Conservation (phyloP, 2,113 vertebrate genomes). For the Cebus imitator region DNA sequence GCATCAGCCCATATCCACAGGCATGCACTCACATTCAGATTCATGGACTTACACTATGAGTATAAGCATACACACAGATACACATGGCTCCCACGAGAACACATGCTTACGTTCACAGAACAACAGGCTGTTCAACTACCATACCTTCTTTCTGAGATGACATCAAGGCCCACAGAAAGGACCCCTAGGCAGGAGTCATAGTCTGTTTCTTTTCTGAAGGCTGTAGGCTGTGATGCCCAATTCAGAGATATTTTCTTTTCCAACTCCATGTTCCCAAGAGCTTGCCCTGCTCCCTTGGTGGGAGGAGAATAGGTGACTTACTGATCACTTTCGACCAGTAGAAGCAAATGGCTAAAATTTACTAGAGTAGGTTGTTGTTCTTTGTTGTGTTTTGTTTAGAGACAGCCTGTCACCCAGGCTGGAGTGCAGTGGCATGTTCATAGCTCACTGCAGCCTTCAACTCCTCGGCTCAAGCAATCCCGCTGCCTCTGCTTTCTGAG, state of each 20-base stretch:
- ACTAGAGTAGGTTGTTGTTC: too few species aligned
- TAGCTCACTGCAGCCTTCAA: too few species aligned
- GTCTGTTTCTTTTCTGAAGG: conserved; percentile 6
- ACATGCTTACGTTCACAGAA: not conserved
- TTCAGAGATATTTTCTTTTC: not conserved
- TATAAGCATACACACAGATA: not conserved
- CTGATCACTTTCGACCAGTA: not conserved
- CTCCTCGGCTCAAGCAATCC: too few species aligned
- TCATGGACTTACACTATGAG: not conserved
- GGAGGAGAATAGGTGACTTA: not conserved
- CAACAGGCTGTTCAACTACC: not conserved
- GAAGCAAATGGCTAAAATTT: not conserved
- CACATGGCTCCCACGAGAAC: not conserved
- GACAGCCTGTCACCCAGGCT: too few species aligned
- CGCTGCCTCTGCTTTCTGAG: too few species aligned
- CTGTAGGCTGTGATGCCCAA: not conserved
- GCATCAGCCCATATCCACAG: not conserved
- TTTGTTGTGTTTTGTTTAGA: too few species aligned
- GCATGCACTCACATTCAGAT: not conserved
- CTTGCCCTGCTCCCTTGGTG: not conserved
- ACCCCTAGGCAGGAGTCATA: not conserved
- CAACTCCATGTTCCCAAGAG: not conserved
- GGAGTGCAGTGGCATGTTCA: too few species aligned
- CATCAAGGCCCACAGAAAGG: not conserved
- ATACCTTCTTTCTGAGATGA: not conserved